phyloP scores from a whole-genome alignment of 2,113 vertebrate species.

The Heterotis niloticus region DNA sequence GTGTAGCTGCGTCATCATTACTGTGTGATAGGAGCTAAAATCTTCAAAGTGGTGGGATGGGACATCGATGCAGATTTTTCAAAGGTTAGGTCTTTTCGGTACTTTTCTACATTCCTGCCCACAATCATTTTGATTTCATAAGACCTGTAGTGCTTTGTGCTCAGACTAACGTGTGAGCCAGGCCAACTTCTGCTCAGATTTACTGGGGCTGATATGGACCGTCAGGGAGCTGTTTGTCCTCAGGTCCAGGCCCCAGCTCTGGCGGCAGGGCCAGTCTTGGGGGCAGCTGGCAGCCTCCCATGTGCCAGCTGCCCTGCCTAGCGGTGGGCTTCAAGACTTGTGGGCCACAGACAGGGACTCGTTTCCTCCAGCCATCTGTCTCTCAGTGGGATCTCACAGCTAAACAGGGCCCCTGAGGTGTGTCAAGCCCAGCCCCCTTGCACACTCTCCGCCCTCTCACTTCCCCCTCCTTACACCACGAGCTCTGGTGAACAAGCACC shows the following conservation, averaged over 20 bases:
- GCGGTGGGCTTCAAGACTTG: not conserved
- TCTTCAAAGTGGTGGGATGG: not conserved
- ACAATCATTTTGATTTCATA: not conserved
- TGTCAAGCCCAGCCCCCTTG: not conserved
- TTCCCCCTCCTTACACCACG: conserved; percentile 12
- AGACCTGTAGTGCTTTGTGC: too few species aligned
- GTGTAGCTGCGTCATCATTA: not conserved
- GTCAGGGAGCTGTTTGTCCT: not conserved
- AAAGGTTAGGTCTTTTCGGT: too few species aligned
- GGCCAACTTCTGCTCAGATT: not conserved
- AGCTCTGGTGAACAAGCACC: not conserved
- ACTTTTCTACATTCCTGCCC: too few species aligned
- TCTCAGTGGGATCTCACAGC: conserved; percentile 9
- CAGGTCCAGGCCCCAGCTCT: conserved; percentile 7
- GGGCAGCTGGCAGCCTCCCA: conserved; percentile 28
- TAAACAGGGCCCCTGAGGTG: not conserved
- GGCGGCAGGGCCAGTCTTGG: conserved; percentile 23
- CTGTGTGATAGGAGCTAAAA: not conserved
- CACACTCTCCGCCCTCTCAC: not conserved
- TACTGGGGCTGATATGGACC: not conserved
- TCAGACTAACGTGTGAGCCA: not conserved
- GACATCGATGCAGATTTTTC: not conserved
- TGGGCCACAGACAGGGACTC: not conserved
- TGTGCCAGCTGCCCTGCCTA: conserved; percentile 34
- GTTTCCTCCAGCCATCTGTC: conserved; percentile 27